Percentiles rank a stretch among this genome's conserved stretches.
These are phyloP conservation scores for Cottus gobio DNA, from an alignment of 2,113 vertebrate genomes.

Conservation along the genomic window DNA sequence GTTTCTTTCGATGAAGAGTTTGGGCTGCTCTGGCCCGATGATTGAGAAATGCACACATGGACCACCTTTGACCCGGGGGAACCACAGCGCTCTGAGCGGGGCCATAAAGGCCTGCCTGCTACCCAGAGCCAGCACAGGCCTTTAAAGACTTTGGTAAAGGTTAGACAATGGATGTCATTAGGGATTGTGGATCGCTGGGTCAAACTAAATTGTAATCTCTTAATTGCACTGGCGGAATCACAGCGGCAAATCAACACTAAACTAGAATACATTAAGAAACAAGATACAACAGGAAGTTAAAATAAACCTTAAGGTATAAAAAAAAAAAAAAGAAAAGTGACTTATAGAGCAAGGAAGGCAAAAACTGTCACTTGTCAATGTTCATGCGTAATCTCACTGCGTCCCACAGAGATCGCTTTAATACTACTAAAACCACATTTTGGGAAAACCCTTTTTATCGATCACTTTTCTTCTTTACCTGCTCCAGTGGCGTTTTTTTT, in stretches of 20 bases:
- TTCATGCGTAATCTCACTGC: not conserved
- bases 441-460: not conserved
- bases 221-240: not conserved
- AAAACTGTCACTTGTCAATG: not conserved
- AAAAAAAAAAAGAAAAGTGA: not conserved
- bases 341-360: not conserved
- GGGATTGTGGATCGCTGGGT: conserved; percentile 1
- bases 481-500: not conserved
- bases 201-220: conserved; percentile 4
- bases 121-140: conserved; percentile 7
- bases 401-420: not conserved
- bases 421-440: not conserved
- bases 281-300: not conserved
- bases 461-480: conserved; percentile 1
- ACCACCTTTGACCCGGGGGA: conserved; percentile 64
- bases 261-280: not conserved
- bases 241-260: not conserved
- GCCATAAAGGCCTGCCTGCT: conserved; percentile 29
- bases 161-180: conserved; percentile 9
- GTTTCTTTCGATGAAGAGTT: conserved; percentile 63
- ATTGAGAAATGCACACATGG: conserved; percentile 73
- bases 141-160: not conserved
- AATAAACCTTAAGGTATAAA: not conserved
- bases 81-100: conserved; percentile 47
- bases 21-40: conserved; percentile 56